A percentile compares a stretch with the other conserved stretches of the same genome.
phyloP scores from a whole-genome alignment of 2,113 vertebrate genomes.

The Leucopsar rothschildi region DNA sequence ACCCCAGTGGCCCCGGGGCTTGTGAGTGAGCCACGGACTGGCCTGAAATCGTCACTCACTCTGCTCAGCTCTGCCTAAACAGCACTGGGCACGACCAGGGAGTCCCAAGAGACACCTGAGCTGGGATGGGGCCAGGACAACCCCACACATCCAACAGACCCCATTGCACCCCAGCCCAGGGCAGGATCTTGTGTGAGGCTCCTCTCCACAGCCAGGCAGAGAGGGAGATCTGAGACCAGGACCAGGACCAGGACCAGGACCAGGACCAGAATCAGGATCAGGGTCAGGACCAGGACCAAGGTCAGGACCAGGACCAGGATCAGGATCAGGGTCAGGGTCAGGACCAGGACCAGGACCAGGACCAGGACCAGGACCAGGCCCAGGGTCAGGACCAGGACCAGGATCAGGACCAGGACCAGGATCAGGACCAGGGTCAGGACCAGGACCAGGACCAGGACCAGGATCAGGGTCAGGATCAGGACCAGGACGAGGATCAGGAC shows the following conservation, averaged over 20 bases:
- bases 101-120: no score
- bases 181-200: not conserved
- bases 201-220: not conserved
- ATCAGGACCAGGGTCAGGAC: no score
- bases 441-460: no score
- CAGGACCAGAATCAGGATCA: not conserved
- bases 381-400: not conserved
- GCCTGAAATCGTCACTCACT: not conserved
- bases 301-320: accelerated
- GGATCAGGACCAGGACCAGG: accelerated
- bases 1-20: not conserved
- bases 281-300: no score
- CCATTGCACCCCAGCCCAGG: not conserved
- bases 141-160: accelerated
- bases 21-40: not conserved
- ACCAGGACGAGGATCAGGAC: accelerated
- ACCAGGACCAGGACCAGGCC: not conserved
- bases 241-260: no score
- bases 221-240: not conserved
- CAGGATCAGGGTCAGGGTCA: no score
- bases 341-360: not conserved
- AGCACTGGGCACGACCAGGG: no score
- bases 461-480: no score
- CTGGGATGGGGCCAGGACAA: not conserved
- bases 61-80: no score